Base-by-base conservation (phyloP, 2,888 invertebrate genomes). In the Ceramica pisi region DNA sequence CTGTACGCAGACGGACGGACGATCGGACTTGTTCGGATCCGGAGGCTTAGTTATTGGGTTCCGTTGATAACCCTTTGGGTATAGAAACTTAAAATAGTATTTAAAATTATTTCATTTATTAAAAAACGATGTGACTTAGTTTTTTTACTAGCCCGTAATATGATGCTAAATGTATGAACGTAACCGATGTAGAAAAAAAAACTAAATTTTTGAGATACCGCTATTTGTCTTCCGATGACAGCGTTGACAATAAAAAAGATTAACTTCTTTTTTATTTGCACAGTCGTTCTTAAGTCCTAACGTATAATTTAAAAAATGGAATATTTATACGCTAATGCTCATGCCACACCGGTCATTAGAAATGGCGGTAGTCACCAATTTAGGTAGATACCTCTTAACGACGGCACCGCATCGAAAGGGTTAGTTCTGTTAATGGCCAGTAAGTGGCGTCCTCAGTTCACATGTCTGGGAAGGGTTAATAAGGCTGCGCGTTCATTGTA, bases 401-500 rank as follows among this genome's bases (percentile, higher is more conserved):
- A 76, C 59, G 59, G 56, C 46, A 60, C 23, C 68, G 48, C 66
- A 57, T 69, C 50, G 51, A 55, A 75, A 83, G 81, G 83, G 81
- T 75, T 80, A 75, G 61, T 75, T 79, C 59, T 63, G 72, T 67
- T 81, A 81, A 75, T 74, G 61, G 64, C 61, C 67, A 75, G 68
- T 83, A 80, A 83, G 81, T 83, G 83, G 75, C 71, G 50, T 60
- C 64, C 60, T 66, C 71, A 57, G 73, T 72, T 70, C 70, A 82
- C 59, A 78, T 70, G 78, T 69, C 67, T 83, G 56, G 67, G 61
- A 46, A 68, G 75, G 81, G 78, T 75, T 85, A 73, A 72, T 81
- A 81, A 76, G 69, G 76, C 61, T 59, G 59, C 35, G 57, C 46
- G 46, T 71, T 78, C 67, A 83, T 62, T 75, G 38, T 65, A 31